Base-by-base conservation (phyloP, 2,113 vertebrate genomes). In the Rhipidura dahli region DNA sequence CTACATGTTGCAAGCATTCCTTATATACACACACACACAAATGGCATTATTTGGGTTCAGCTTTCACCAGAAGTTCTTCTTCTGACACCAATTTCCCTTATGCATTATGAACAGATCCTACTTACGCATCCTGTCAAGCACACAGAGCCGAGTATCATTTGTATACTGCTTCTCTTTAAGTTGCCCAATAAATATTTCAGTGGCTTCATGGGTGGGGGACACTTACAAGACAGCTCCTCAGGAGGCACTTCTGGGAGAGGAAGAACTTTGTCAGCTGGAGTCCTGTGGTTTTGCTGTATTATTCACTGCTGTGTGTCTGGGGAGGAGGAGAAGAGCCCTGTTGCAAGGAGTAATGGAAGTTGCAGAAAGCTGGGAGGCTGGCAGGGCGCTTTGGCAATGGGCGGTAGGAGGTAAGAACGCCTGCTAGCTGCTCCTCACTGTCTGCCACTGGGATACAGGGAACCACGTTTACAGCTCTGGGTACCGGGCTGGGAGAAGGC, bases 151-250 rank as follows among this genome's bases (percentile, higher is more conserved):
- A 73, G 37, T 30, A 81, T 57, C 37, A 4, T 82, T 83, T 76
- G 49, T 78, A 42, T 45, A 86, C 39, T 19, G 30, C 64, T 88
- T 61, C 51, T 85, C 42, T 83, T 94, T 86, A 93, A 95, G 39
- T 70, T 92, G 63, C 71, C 82, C 51, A 81, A 71, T 79, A 95
- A 96, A 85, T 65, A 85, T 68, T 91, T 80, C 75, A 90, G 42
- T 63, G 59, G 63, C 71, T 93, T 73, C 35, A n/a, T 15, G 75
- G 45, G 77, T 73, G 50, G 63, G 63, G 63, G 75, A 61, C 70
- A 64, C 30, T 82, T 89, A 51, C 66, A 91, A 64, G 66, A 77
- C 45, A 8, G 45, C 45, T 82, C 70, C 40, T 88, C 54, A 44
- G 63, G 85, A 94, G 72, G 59, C 71, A 70, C 42, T 94, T 90